Evolutionary conservation across 2,797 vertebrate genomes (phyloP).

Genomic region (Enteromius unitaeniatus): DNA sequence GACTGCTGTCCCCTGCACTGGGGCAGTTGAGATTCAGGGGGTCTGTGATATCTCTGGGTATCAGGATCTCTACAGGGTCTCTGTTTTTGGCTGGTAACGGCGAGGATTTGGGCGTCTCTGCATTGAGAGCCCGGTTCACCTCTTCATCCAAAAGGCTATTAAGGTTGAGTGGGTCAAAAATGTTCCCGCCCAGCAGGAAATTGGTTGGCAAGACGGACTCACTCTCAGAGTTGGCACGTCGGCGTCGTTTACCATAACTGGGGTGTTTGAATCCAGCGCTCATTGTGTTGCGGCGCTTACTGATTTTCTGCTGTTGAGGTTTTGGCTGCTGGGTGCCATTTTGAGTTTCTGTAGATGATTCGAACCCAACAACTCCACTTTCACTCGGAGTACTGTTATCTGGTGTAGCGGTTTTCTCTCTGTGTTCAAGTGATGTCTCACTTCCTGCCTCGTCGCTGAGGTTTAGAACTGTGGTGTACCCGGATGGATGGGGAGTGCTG

Average conservation of each 20-base stretch:
- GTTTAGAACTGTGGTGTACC: slow-evolving; percentile 62
- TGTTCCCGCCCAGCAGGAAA: slow-evolving; percentile 93
- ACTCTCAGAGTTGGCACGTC: slow-evolving; percentile 89
- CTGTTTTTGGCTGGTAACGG: slow-evolving; percentile 85
- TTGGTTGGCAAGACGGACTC: slow-evolving; percentile 91
- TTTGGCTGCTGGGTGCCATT: slow-evolving; percentile 81
- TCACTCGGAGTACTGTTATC: slow-evolving; percentile 45
- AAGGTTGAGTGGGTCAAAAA: slow-evolving; percentile 93
- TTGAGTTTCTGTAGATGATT: slow-evolving; percentile 69
- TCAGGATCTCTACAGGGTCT: slow-evolving; percentile 93
- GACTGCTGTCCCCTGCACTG: slow-evolving; percentile 74
- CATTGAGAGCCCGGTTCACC: slow-evolving; percentile 89
- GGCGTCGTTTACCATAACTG: slow-evolving; percentile 83
- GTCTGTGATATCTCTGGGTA: slow-evolving; percentile 93
- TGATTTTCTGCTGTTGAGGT: slow-evolving; percentile 70
- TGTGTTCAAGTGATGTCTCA: slow-evolving; percentile 56
- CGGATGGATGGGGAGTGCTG: slow-evolving; percentile 65
- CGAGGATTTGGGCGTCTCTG: slow-evolving; percentile 94
- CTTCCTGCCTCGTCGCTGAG: slow-evolving; percentile 62
- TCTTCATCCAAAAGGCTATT: slow-evolving; percentile 95
- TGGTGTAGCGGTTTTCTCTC: slow-evolving; percentile 60
- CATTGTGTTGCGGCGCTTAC: slow-evolving; percentile 84
- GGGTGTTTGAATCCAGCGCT: slow-evolving; percentile 86
- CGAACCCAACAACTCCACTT: slow-evolving; percentile 57
- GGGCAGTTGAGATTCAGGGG: slow-evolving; percentile 90